Percentiles rank a stretch among this genome's conserved stretches.
Evolutionary conservation across 2,113 vertebrate genomes (phyloP).

Genomic region (Scopus umbretta): DNA sequence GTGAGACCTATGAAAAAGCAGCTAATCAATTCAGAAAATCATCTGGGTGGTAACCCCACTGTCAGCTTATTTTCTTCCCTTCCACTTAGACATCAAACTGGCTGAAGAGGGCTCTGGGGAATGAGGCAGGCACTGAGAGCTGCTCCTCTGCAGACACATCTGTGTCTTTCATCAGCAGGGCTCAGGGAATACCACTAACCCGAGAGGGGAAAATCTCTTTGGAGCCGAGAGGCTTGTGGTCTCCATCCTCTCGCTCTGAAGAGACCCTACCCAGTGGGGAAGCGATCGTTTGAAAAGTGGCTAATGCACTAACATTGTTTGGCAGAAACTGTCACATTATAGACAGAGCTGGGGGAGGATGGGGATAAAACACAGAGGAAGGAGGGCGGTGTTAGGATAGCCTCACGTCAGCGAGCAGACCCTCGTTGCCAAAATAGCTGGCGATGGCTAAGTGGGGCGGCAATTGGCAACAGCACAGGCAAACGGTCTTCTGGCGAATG

Average conservation of each 20-base stretch:
- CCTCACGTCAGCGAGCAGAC: not conserved
- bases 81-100: constrained; percentile 70
- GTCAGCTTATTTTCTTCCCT: constrained; percentile 69
- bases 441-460: not conserved
- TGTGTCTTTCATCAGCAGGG: constrained; percentile 68
- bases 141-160: constrained; percentile 61
- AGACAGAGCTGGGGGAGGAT: not conserved
- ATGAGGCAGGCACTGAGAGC: constrained; percentile 29
- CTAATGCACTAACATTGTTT: not conserved
- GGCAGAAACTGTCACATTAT: not conserved
- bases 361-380: not conserved
- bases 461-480: not conserved
- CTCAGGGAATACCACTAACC: constrained; percentile 51
- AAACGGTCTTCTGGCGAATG: not conserved
- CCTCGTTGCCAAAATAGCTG: not conserved
- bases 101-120: constrained; percentile 66
- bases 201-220: constrained; percentile 2
- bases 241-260: not conserved
- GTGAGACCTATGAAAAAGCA: constrained; percentile 28
- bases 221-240: not conserved
- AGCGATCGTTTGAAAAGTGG: not conserved
- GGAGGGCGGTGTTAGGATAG: not conserved
- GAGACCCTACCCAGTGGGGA: not conserved
- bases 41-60: constrained; percentile 68
- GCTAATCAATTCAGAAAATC: constrained; percentile 71